Evolutionary conservation across 2,888 invertebrate genomes (phyloP).

Genomic region (Romanomermis culicivorax): DNA sequence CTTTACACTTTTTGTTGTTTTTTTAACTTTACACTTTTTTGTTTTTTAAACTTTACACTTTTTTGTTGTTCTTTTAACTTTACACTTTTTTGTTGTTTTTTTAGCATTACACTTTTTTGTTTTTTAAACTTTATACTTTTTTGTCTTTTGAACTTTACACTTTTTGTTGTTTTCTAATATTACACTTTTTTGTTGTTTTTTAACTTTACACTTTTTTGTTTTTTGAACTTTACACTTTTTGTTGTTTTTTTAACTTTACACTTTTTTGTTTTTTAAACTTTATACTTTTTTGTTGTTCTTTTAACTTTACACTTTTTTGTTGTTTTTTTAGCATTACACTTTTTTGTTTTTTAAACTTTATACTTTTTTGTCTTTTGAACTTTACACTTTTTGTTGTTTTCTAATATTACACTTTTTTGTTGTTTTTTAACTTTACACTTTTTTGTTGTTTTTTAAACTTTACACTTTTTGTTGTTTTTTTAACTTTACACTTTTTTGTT

Average conservation of each 20-base stretch:
- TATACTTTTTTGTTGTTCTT: background rate
- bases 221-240: background rate
- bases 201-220: background rate
- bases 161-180: background rate
- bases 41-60: background rate
- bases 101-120: background rate
- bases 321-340: background rate
- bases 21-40: background rate
- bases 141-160: background rate
- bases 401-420: too few species aligned
- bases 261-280: background rate
- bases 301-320: background rate
- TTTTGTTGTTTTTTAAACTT: background rate
- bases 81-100: background rate
- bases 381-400: background rate
- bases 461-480: background rate
- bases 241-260: background rate
- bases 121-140: background rate
- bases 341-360: background rate
- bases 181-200: background rate
- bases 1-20: background rate
- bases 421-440: background rate
- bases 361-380: too few species aligned
- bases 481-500: background rate
- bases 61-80: background rate